Conservation (phyloP, 2,797 vertebrate genomes). For the Lophotriccus pileatus region DNA sequence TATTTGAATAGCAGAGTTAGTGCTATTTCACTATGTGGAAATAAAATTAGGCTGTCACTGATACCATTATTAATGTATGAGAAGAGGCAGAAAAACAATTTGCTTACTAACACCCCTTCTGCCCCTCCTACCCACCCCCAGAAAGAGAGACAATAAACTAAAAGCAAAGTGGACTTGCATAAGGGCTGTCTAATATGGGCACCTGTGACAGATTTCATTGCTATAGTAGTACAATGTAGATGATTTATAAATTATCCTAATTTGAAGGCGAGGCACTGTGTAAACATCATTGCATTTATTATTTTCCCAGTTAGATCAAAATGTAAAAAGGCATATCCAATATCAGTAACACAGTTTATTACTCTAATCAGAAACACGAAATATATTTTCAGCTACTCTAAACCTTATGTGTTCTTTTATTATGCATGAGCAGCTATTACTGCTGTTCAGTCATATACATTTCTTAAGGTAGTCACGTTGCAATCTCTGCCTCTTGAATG, state of each 20-base stretch:
- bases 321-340: not conserved
- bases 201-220: conserved; percentile 5
- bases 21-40: conserved; percentile 47
- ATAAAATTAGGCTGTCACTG: conserved; percentile 56
- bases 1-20: conserved; percentile 42
- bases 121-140: rapidly evolving
- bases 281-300: conserved; percentile 32
- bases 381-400: conserved; percentile 26
- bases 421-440: conserved; percentile 39
- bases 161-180: not conserved
- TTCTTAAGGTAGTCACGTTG: not conserved
- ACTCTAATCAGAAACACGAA: not conserved
- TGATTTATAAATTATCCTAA: conserved; percentile 32
- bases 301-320: conserved; percentile 23
- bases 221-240: not conserved
- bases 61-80: conserved; percentile 59
- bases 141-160: not conserved
- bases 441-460: not conserved
- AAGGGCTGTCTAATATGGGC: not conserved
- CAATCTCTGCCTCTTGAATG: not conserved
- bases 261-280: not conserved
- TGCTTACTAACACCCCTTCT: not conserved
- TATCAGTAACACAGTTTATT: not conserved
- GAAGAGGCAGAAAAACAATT: conserved; percentile 34
- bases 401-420: conserved; percentile 22